These are phyloP conservation scores for Leucoma salicis DNA, from an alignment of 2,888 invertebrate genomes.

Conservation along the genomic window DNA sequence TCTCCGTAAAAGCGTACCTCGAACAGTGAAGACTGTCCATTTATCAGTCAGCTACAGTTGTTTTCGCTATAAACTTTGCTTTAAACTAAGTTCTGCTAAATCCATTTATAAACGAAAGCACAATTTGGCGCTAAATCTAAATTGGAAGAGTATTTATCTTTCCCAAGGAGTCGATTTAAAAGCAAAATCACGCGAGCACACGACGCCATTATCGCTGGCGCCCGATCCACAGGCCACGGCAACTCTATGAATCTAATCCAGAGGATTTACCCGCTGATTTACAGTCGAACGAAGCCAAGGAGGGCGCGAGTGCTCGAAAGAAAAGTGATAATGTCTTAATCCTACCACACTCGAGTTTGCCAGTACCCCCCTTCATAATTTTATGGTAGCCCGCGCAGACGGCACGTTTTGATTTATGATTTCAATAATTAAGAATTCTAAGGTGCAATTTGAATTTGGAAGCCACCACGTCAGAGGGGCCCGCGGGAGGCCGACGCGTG, in stretches of 20 bases:
- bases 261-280: slow-evolving; percentile 82
- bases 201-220: slow-evolving; percentile 75
- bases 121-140: slow-evolving; percentile 59
- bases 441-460: slow-evolving; percentile 81
- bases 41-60: slow-evolving; percentile 67
- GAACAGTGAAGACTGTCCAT: slow-evolving; percentile 44
- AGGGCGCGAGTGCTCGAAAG: slow-evolving; percentile 79
- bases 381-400: slow-evolving; percentile 79
- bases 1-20: slow-evolving; percentile 1
- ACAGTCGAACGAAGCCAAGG: slow-evolving; percentile 69
- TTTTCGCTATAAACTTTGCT: slow-evolving; percentile 59
- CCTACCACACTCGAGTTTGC: slow-evolving; percentile 79
- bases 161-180: slow-evolving; percentile 76
- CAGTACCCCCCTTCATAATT: slow-evolving; percentile 61
- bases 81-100: slow-evolving; percentile 54
- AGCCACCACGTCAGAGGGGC: slow-evolving; percentile 65
- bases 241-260: slow-evolving; percentile 83
- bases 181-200: slow-evolving; percentile 80
- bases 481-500: slow-evolving; percentile 75
- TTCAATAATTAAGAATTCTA: slow-evolving; percentile 83
- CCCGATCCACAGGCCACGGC: slow-evolving; percentile 76
- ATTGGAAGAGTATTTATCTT: slow-evolving; percentile 77
- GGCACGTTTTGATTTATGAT: slow-evolving; percentile 82
- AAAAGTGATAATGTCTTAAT: slow-evolving; percentile 87
- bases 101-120: slow-evolving; percentile 66